These are phyloP conservation scores for Diabrotica balteata DNA, from an alignment of 2,888 invertebrate species.

Conservation along the genomic window DNA sequence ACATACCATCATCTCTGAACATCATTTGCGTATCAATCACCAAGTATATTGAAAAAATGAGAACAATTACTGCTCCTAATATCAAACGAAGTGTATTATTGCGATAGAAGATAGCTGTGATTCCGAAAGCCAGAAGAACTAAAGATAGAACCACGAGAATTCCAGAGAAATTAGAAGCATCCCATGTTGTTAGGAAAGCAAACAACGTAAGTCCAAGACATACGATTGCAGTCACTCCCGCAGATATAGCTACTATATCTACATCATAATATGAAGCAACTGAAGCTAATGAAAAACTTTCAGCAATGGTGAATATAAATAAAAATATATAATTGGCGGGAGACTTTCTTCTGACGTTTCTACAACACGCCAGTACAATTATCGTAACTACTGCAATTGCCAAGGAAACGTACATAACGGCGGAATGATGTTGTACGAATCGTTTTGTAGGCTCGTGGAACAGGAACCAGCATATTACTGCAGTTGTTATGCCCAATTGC, in stretches of 20 bases:
- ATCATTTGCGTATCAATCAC: conserved; percentile 55
- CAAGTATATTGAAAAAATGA: conserved; percentile 81
- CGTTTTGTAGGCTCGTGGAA: conserved; percentile 68
- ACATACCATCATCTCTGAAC: conserved; percentile 64
- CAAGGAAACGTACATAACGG: conserved; percentile 63
- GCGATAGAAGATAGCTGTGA: conserved; percentile 53
- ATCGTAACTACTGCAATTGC: conserved; percentile 70
- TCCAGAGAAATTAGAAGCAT: conserved; percentile 54
- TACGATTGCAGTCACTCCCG: conserved; percentile 87
- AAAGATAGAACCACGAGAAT: conserved; percentile 51
- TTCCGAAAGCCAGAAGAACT: conserved; percentile 50
- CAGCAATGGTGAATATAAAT: conserved; percentile 81
- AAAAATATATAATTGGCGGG: conserved; percentile 91
- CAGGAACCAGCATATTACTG: conserved; percentile 79
- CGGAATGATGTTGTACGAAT: conserved; percentile 67
- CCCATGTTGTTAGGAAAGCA: conserved; percentile 84
- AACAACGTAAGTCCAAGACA: conserved; percentile 87
- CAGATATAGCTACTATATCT: conserved; percentile 78
- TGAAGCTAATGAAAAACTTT: conserved; percentile 81
- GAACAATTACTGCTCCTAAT: conserved; percentile 85
- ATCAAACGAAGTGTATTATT: conserved; percentile 71
- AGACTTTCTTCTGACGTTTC: conserved; percentile 78
- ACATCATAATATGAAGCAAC: conserved; percentile 68
- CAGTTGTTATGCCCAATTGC: conserved; percentile 81
- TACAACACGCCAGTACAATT: conserved; percentile 87